Percentiles rank a stretch among this genome's conserved stretches.
phyloP scores from a whole-genome alignment of 2,797 vertebrate species.

The Crax fasciolata region DNA sequence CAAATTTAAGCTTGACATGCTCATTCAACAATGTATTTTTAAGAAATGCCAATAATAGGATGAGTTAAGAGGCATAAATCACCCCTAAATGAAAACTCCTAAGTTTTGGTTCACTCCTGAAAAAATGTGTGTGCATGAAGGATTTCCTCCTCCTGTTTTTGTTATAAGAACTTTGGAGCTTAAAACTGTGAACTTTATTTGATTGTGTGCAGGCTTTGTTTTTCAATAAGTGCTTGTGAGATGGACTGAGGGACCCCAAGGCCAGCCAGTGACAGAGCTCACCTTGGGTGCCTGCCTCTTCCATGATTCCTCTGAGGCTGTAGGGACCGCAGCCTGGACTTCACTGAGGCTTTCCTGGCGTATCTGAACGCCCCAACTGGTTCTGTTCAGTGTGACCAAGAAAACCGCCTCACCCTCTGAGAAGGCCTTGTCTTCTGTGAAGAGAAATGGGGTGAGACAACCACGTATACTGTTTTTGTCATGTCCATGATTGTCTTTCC shows the following conservation, averaged over 20 bases:
- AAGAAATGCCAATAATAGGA: neutral
- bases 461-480: fast-evolving
- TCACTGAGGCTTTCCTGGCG: fast-evolving
- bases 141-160: neutral
- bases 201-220: neutral
- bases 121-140: neutral
- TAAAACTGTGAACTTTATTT: neutral
- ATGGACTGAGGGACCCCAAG: fast-evolving
- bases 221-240: neutral
- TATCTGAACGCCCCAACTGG: fast-evolving
- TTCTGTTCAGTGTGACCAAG: neutral
- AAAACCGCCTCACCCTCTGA: neutral
- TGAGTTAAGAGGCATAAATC: constrained; percentile 19
- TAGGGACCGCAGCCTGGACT: neutral
- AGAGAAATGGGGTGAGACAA: neutral
- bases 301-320: fast-evolving
- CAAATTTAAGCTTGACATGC: constrained; percentile 21
- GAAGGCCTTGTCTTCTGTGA: neutral
- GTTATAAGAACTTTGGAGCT: neutral
- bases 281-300: neutral
- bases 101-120: constrained; percentile 1
- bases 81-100: neutral
- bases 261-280: neutral
- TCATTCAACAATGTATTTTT: neutral
- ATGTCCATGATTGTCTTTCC: neutral